Base-by-base conservation (phyloP, 2,113 vertebrate species). In the Speoplatyrhinus poulsoni region DNA sequence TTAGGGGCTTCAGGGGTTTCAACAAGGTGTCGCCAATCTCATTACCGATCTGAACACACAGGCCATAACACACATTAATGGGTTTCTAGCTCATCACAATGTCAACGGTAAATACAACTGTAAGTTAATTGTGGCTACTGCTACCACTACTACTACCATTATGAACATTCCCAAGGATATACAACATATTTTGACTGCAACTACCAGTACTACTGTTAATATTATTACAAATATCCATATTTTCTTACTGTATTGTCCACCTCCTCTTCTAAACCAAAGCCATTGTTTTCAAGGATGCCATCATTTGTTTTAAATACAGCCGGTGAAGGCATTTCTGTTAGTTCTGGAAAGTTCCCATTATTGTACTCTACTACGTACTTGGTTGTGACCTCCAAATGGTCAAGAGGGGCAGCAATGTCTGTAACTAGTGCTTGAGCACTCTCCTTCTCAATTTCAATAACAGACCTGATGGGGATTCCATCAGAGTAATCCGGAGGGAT, bases 11-110 rank as follows among this genome's bases (percentile, higher is more conserved):
- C 1, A 16, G 36, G 7, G 91, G 76, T 64, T 88, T 87, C 49
- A 91, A 86, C 60, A 89, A 66, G 6, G 89, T 77, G 26, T 82
- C 63, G 11, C 93, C 93, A 36, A 98, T 94, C 89, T 96, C 96
- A 32, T 98, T 98, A 52, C 90, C 94, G 17, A 94, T 88, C 97
- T 99, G 75, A 13, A 73, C 4, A 49, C 32, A 47, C 15, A 10
- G 13, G 47, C 33, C 7, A 3, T 10, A 60, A 61, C 8, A 46
- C 19, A 33, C 3, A 17, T 19, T 7, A n/a, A 17, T 11, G 12
- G 49, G 49, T 11, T 52, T 52, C 9, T 41, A 41, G 7, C 36
- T 41, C 36, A 41, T 41, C 26, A 26, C 26, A 26, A 26, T 26
- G 26, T 26, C 26, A 26, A 26, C 2, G 26, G 26, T 26, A 26